Evolutionary conservation across 2,797 vertebrate genomes (phyloP).

Genomic region (Mallotus villosus): DNA sequence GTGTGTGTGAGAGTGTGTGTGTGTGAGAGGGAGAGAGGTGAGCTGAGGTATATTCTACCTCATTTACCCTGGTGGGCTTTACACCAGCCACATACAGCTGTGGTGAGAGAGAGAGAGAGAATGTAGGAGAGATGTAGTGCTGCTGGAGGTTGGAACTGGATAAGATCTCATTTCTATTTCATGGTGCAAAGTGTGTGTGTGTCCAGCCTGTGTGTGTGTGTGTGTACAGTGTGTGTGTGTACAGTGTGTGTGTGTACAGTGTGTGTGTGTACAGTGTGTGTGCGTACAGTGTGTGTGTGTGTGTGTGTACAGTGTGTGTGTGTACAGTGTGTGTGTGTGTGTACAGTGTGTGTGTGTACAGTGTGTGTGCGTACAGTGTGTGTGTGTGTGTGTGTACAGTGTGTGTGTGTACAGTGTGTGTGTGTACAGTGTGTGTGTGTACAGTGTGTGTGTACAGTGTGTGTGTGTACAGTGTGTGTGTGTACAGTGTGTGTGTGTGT

Average conservation of each 20-base stretch:
- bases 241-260: neutral
- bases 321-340: too few relatives aligned
- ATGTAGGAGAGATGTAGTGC: neutral
- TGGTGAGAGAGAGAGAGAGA: too few relatives aligned
- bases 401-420: neutral
- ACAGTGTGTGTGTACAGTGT: neutral
- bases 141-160: neutral
- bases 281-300: too few relatives aligned
- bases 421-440: neutral
- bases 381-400: too few relatives aligned
- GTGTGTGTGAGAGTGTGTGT: neutral
- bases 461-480: neutral
- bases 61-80: too few relatives aligned
- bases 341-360: too few relatives aligned
- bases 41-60: too few relatives aligned
- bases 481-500: slow-evolving; percentile 7
- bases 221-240: slow-evolving; percentile 1
- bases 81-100: too few relatives aligned
- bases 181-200: neutral
- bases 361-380: too few relatives aligned
- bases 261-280: too few relatives aligned
- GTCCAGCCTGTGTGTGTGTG: too few relatives aligned
- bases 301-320: too few relatives aligned
- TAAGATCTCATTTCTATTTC: neutral
- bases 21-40: neutral